Evolutionary conservation across 1,140 invertebrate genomes (phyloP).

Genomic region (Phymorhynchus buccinoides): DNA sequence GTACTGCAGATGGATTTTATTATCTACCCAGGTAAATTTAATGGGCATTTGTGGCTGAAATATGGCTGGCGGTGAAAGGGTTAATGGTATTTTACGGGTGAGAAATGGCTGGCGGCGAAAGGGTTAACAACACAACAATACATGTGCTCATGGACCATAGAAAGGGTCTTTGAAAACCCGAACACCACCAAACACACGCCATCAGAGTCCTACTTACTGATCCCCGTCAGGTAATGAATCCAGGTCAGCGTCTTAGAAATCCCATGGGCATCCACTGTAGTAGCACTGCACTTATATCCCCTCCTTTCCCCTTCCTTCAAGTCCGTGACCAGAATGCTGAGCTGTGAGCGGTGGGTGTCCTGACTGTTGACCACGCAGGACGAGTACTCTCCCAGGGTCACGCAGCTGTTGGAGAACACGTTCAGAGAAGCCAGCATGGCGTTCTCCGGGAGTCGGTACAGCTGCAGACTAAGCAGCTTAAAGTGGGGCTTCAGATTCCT

Average conservation of each 20-base stretch:
- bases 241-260: slow-evolving; percentile 1
- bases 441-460: slow-evolving; percentile 6
- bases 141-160: no score
- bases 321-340: slow-evolving; percentile 23
- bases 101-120: no score
- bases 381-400: slow-evolving; percentile 17
- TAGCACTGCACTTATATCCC: slow-evolving; percentile 9
- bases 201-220: slow-evolving; percentile 32
- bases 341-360: slow-evolving; percentile 14
- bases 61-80: no score
- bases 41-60: no score
- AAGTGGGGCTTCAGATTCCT: slow-evolving; percentile 1
- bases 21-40: no score
- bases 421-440: slow-evolving; percentile 16
- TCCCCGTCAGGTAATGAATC: neutral
- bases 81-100: no score
- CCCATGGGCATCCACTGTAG: neutral
- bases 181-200: no score
- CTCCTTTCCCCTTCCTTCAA: slow-evolving; percentile 20
- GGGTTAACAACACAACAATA: no score
- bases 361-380: neutral
- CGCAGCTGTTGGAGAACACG: neutral
- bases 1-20: no score
- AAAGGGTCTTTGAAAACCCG: no score
- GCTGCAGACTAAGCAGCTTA: neutral